phyloP scores from a whole-genome alignment of 2,888 invertebrate species.

The Julus scandinavius region DNA sequence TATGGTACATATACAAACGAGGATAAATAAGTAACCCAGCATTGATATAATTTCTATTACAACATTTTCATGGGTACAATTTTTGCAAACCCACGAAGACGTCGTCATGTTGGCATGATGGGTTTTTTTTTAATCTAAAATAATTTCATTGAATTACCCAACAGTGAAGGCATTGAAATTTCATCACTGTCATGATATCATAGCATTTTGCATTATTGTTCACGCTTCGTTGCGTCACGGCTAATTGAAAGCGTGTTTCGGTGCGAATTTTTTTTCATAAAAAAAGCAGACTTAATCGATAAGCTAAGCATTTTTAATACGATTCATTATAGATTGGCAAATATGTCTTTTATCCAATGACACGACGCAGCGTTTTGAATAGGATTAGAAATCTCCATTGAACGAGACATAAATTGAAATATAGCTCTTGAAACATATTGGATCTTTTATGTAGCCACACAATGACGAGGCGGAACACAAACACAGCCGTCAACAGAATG shows the following conservation, averaged over 20 bases:
- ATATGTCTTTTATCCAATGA: slow-evolving; percentile 50
- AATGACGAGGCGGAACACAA: slow-evolving; percentile 47
- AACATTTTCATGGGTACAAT: neutral
- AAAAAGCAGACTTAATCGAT: slow-evolving; percentile 47
- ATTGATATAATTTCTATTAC: neutral
- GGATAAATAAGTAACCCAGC: too few species aligned
- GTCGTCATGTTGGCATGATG: neutral
- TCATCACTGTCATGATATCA: slow-evolving; percentile 37
- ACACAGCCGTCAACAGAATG: slow-evolving; percentile 46
- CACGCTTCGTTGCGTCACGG: neutral
- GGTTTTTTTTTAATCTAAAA: neutral
- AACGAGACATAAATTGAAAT: slow-evolving; percentile 50
- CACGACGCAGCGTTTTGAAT: slow-evolving; percentile 47
- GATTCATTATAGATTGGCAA: slow-evolving; percentile 51
- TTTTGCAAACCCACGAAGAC: neutral
- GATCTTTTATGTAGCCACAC: slow-evolving; percentile 41
- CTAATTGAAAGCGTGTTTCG: slow-evolving; percentile 40
- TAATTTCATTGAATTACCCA: slow-evolving; percentile 16
- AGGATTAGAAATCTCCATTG: slow-evolving; percentile 50
- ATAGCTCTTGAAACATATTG: slow-evolving; percentile 50
- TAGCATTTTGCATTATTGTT: slow-evolving; percentile 34
- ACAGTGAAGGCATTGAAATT: slow-evolving; percentile 22
- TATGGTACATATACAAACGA: too few species aligned
- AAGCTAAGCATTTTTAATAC: slow-evolving; percentile 51
- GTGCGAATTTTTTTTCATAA: slow-evolving; percentile 10